A percentile compares a stretch with the other conserved stretches of the same genome.
Conservation (phyloP, 2,797 vertebrate species). For the Enteromius argenteus region DNA sequence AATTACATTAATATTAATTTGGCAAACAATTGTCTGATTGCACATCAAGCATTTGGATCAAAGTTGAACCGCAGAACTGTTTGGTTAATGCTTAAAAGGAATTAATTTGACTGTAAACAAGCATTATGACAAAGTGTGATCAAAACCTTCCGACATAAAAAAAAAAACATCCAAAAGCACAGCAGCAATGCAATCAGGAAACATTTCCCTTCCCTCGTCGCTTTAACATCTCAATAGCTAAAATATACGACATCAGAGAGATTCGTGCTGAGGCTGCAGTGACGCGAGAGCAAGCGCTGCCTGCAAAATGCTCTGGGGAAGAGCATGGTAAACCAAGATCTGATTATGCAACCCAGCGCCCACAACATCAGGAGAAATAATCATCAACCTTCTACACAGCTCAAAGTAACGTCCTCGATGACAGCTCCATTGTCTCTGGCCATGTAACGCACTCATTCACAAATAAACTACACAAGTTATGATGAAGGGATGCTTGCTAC, state of each 20-base stretch:
- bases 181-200: slow-evolving; percentile 1
- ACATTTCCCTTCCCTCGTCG: slow-evolving; percentile 1
- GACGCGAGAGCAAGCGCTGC: slow-evolving; percentile 1
- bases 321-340: slow-evolving; percentile 39
- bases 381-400: slow-evolving; percentile 33
- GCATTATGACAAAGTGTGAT: background rate
- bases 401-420: slow-evolving; percentile 22
- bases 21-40: background rate
- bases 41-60: background rate
- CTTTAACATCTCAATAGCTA: background rate
- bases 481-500: background rate
- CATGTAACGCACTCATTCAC: slow-evolving; percentile 35
- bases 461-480: slow-evolving; percentile 34
- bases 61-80: background rate
- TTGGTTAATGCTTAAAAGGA: slow-evolving; percentile 11
- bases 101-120: background rate
- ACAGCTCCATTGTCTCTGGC: slow-evolving; percentile 18
- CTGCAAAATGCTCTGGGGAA: slow-evolving; percentile 40
- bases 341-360: slow-evolving; percentile 44
- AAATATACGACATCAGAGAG: slow-evolving; percentile 29
- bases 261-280: slow-evolving; percentile 35
- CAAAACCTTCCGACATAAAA: background rate
- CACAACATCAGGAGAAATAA: slow-evolving; percentile 45
- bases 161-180: background rate
- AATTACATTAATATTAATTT: background rate